Evolutionary conservation across 2,888 invertebrate genomes (phyloP), one percentile per base, ranked within the genome.

Genomic region (Octonoba sinensis): DNA sequence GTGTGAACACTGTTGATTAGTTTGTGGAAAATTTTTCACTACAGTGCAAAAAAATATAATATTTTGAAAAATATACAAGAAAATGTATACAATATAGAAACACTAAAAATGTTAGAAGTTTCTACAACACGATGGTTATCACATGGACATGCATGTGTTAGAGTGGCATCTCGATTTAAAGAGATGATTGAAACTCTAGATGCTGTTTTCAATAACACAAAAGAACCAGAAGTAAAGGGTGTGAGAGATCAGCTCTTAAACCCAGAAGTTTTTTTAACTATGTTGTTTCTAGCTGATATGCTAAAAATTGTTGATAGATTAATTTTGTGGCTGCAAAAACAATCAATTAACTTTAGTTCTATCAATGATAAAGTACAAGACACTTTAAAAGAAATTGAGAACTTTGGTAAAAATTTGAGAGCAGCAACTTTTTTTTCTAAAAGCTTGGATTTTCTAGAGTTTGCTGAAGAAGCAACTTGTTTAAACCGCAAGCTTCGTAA

Each of bases 21-120:
- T 3, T 18, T 56, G 18, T 56, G 56, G 56, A 56, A 56, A 56
- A 18, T 56, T 1, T 56, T 57, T n/a, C 57, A 57, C 22, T 57
- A 57, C 20, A 57, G 57, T 20, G 20, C n/a, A 1, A 16, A 57
- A 57, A 57, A 57, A 8, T 20, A 20, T 18, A 6, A 56, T 3
- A 12, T 56, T n/a, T 56, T 57, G 2, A 57, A 57, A 22, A 24
- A 22, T 4, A 57, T 57, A 20, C 57, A 57, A 57, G 57, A n/a
- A 4, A 57, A 57, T 57, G 57, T 57, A 0, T 57, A 57, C 22
- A 57, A 57, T 22, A 13, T 12, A 57, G 22, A 8, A 6, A 4
- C 20, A 0, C 1, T 57, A n/a, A 57, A 57, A 57, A 57, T 57
- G 20, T 22, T 22, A 6, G n/a, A 56, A 56, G 22, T 57, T 1